A percentile compares a stretch with the other conserved stretches of the same genome.
Conservation (phyloP, 2,113 vertebrate species). For the Anhinga anhinga region DNA sequence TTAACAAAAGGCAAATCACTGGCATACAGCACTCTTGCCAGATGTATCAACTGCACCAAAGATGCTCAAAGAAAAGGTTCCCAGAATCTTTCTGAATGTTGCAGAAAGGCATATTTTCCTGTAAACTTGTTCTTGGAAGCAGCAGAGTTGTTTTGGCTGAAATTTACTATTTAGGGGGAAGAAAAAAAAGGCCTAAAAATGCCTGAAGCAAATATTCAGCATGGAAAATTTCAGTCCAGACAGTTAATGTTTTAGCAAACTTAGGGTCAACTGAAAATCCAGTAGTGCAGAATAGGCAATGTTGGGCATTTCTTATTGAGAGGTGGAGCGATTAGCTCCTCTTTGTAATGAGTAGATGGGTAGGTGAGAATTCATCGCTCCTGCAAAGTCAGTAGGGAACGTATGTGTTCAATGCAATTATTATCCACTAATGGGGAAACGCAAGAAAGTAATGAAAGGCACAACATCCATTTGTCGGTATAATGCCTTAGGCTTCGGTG, state of each 20-base stretch:
- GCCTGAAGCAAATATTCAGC: background rate
- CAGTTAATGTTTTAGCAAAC: background rate
- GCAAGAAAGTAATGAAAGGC: background rate
- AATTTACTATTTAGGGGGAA: background rate
- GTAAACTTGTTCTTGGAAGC: constrained; percentile 44
- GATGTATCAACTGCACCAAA: background rate
- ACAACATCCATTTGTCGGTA: background rate
- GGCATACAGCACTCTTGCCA: background rate
- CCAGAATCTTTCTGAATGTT: background rate
- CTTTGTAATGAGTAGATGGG: background rate
- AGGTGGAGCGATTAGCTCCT: background rate
- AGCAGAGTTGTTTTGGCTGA: constrained; percentile 1
- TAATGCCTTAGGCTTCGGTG: background rate
- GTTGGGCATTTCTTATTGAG: background rate
- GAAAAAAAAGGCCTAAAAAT: background rate
- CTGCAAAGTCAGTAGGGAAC: background rate
- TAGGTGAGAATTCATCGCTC: constrained; percentile 25
- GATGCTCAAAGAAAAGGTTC: background rate
- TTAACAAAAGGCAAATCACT: background rate
- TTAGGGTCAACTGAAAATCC: background rate
- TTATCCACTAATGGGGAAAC: background rate
- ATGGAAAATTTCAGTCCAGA: constrained; percentile 15
- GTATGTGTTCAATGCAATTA: background rate
- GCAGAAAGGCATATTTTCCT: constrained; percentile 18
- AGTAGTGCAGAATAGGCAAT: background rate